Evolutionary conservation across 1,140 invertebrate species (phyloP), one percentile per base, ranked within the genome.

Genomic region (Rhysida immarginata): DNA sequence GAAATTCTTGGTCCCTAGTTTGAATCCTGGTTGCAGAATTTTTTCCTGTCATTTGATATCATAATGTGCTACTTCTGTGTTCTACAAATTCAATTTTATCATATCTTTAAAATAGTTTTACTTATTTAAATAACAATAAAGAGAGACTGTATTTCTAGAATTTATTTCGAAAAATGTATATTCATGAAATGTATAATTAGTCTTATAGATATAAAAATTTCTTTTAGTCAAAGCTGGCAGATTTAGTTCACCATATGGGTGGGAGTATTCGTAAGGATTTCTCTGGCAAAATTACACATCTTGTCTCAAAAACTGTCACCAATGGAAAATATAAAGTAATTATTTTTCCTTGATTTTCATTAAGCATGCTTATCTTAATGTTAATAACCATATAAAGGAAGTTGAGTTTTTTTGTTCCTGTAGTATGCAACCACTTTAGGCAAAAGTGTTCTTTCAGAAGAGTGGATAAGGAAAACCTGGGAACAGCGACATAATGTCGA

Each of bases 161-260:
- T n/a, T n/a, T n/a, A n/a, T n/a, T n/a, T n/a, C n/a, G n/a, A n/a
- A n/a, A n/a, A n/a, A n/a, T n/a, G n/a, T n/a, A n/a, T n/a, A n/a
- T n/a, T n/a, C n/a, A n/a, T n/a, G n/a, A n/a, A n/a, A n/a, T n/a
- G n/a, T n/a, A n/a, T n/a, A n/a, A n/a, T n/a, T n/a, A 41, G 41
- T 27, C 16, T 24, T 52, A 21, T 18, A 51, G 43, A 49, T 61
- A 56, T 57, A 63, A 54, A 42, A 45, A 57, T 61, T 59, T 61
- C 60, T 59, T 61, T 63, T 75, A 92, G 88, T 82, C 80, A 58
- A 80, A 81, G 66, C 75, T 94, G 63, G 83, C 90, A 59, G 82
- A 82, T 62, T 76, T 88, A 65, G 84, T 95, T 59, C 91, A 95
- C 74, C 81, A 84, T 67, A 95, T 96, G 91, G 90, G 89, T 59